These are phyloP conservation scores for Amaurobius ferox DNA, from an alignment of 2,888 invertebrate genomes.

Conservation along the genomic window DNA sequence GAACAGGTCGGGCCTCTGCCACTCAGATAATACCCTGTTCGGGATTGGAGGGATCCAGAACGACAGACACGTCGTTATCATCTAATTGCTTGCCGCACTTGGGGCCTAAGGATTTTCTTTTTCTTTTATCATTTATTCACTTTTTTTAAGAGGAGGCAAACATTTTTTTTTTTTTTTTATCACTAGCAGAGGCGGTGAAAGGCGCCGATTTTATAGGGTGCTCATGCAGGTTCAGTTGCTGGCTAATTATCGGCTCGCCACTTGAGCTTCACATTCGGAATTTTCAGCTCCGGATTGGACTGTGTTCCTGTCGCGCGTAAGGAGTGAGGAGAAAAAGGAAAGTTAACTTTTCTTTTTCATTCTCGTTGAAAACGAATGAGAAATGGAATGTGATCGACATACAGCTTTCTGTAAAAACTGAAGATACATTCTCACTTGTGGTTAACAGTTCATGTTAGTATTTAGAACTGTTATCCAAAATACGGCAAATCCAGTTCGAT, in stretches of 20 bases:
- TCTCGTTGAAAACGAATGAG: too few species aligned
- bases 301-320: too few species aligned
- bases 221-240: neutral
- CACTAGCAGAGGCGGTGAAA: neutral
- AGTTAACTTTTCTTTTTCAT: too few species aligned
- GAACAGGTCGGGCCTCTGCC: conserved; percentile 49
- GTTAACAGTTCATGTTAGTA: too few species aligned
- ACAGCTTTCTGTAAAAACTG: too few species aligned
- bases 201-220: neutral
- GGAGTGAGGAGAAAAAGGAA: too few species aligned
- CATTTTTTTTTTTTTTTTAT: neutral
- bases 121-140: neutral
- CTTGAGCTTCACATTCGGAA: too few species aligned
- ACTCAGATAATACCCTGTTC: conserved; percentile 55
- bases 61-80: conserved; percentile 47
- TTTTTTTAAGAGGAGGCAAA: neutral
- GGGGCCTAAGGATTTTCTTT: neutral
- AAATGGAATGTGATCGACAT: too few species aligned
- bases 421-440: too few species aligned
- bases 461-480: too few species aligned
- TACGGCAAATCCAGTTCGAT: too few species aligned
- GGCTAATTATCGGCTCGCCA: neutral
- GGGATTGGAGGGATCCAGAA: conserved; percentile 49
- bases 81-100: conserved; percentile 62
- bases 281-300: too few species aligned